Conservation (phyloP, 2,113 vertebrate genomes). For the Scortum barcoo region DNA sequence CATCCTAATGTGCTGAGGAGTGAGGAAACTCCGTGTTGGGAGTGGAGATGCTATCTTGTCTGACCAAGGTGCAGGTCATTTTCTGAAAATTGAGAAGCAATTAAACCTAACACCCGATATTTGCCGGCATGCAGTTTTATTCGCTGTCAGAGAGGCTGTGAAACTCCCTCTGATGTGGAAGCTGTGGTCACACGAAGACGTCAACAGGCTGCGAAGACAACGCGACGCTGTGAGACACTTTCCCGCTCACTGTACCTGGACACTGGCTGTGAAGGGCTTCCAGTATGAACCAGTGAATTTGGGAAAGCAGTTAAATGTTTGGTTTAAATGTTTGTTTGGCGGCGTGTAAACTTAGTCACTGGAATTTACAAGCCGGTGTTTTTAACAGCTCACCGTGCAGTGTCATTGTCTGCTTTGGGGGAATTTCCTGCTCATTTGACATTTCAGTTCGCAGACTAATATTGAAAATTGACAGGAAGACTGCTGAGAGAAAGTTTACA, state of each 20-base stretch:
- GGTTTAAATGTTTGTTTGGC: constrained; percentile 10
- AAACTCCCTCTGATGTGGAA: constrained; percentile 80
- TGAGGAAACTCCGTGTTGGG: neutral
- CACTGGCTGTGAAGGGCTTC: constrained; percentile 27
- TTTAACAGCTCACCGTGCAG: neutral
- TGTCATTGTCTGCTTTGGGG: constrained; percentile 43
- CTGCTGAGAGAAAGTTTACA: constrained; percentile 20
- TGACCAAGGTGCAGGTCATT: neutral
- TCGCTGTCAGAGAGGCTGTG: constrained; percentile 59
- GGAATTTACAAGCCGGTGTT: constrained; percentile 51
- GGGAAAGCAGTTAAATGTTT: constrained; percentile 26
- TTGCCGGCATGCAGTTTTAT: constrained; percentile 11
- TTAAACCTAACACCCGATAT: constrained; percentile 24
- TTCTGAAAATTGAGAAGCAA: neutral
- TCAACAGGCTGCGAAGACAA: constrained; percentile 44
- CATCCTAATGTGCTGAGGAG: neutral
- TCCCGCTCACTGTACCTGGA: constrained; percentile 43
- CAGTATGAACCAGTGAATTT: neutral
- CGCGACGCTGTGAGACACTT: constrained; percentile 21
- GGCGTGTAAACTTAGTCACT: constrained; percentile 19
- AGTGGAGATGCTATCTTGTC: neutral
- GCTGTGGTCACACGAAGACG: constrained; percentile 71
- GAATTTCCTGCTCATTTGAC: constrained; percentile 72
- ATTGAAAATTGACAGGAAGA: constrained; percentile 65
- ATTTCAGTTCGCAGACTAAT: constrained; percentile 58